Conservation (phyloP, 2,888 invertebrate genomes). For the Alentia gelatinosa region DNA sequence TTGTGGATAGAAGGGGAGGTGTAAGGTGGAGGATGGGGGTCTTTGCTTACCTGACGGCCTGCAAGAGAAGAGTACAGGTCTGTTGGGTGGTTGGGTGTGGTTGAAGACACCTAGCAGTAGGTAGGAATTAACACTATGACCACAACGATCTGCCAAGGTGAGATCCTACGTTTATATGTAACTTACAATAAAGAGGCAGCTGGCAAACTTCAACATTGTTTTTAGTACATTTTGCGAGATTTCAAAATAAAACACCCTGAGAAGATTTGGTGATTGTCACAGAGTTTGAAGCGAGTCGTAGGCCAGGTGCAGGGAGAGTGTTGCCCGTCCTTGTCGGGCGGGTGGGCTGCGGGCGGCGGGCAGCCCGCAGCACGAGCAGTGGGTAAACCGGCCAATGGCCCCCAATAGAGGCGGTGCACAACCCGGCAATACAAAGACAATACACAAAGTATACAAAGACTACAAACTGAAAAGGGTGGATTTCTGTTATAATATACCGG, state of each 20-base stretch:
- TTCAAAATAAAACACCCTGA: not conserved
- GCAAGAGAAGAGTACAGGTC: not conserved
- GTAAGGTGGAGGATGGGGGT: not conserved
- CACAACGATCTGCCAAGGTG: not conserved
- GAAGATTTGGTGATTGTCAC: not conserved
- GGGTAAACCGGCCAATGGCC: not conserved
- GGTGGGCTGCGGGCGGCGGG: not conserved
- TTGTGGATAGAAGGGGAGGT: not conserved
- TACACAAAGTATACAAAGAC: slow-evolving; percentile 9
- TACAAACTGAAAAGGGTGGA: slow-evolving; percentile 37
- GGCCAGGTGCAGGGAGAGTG: no score
- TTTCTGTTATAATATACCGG: slow-evolving; percentile 29
- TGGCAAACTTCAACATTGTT: not conserved
- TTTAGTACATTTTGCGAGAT: not conserved
- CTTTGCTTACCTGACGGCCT: not conserved
- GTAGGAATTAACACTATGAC: slow-evolving; percentile 33
- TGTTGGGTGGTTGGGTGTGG: not conserved
- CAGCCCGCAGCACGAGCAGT: no score
- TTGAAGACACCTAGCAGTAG: not conserved
- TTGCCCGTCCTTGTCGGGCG: not conserved
- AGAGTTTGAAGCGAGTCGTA: not conserved
- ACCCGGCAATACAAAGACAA: not conserved
- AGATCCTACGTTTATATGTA: not conserved
- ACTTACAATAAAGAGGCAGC: slow-evolving; percentile 18
- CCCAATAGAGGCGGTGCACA: slow-evolving; percentile 13